phyloP scores from a whole-genome alignment of 2,888 invertebrate species.

The Heliconius ismenius region DNA sequence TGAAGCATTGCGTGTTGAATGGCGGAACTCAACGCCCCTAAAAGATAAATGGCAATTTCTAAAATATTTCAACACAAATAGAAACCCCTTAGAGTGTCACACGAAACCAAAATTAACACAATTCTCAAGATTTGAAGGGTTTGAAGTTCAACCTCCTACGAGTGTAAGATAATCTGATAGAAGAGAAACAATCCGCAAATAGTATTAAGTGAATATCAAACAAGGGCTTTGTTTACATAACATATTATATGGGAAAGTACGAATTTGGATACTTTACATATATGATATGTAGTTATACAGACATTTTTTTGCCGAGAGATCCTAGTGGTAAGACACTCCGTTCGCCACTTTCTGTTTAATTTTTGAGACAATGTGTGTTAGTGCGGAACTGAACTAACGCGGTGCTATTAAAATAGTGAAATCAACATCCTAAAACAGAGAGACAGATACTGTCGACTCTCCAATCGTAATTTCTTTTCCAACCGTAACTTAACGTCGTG shows the following conservation, averaged over 20 bases:
- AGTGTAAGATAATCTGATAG: conserved; percentile 35
- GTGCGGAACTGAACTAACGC: too few relatives aligned
- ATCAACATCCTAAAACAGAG: too few relatives aligned
- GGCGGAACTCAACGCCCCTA: too few relatives aligned
- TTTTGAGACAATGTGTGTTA: too few relatives aligned
- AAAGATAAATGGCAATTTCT: neutral
- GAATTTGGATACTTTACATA: conserved; percentile 8
- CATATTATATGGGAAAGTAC: conserved; percentile 23
- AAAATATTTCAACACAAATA: neutral
- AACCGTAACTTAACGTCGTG: too few relatives aligned
- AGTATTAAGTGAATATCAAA: conserved; percentile 40
- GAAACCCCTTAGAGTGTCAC: neutral
- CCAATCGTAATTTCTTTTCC: too few relatives aligned
- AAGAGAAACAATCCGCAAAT: conserved; percentile 37
- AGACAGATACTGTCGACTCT: too few relatives aligned
- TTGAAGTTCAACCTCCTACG: conserved; percentile 13
- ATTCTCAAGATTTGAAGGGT: neutral
- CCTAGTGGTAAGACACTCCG: too few relatives aligned
- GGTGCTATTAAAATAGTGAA: too few relatives aligned
- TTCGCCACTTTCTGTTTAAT: too few relatives aligned
- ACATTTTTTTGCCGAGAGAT: neutral
- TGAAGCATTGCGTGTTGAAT: too few relatives aligned
- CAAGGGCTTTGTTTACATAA: conserved; percentile 34
- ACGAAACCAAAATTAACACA: conserved; percentile 24
- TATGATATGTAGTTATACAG: neutral